phyloP scores from a whole-genome alignment of 92 coral and sea anemone species.

The Parazoanthus darwini region DNA sequence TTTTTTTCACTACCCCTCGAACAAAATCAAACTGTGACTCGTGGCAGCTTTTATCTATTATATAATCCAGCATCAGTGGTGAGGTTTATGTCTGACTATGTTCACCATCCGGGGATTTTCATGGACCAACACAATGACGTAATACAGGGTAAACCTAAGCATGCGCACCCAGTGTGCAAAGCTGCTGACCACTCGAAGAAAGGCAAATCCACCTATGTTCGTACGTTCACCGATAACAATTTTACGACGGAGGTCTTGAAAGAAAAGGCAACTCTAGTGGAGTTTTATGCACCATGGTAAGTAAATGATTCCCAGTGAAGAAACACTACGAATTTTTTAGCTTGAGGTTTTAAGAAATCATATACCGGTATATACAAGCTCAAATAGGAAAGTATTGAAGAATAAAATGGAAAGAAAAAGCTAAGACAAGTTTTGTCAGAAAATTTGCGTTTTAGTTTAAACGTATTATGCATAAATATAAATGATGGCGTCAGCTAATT shows the following conservation, averaged over 20 bases:
- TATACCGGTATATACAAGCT: no score
- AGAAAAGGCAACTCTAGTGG: conserved; percentile 34
- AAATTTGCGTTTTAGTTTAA: no score
- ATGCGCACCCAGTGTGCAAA: conserved; percentile 6
- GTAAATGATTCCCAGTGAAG: not conserved
- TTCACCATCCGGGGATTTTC: conserved; percentile 11
- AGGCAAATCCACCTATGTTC: not conserved
- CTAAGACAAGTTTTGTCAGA: no score
- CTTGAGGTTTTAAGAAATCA: no score
- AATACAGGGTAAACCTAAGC: not conserved
- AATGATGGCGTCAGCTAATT: no score
- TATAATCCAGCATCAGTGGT: conserved; percentile 18
- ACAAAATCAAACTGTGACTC: no score
- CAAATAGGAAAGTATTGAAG: no score
- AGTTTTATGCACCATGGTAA: conserved; percentile 36
- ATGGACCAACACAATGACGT: conserved; percentile 28
- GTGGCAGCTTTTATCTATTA: not conserved
- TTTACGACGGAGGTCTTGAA: conserved; percentile 25
- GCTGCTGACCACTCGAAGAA: conserved; percentile 26
- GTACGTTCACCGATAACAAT: conserved; percentile 16
- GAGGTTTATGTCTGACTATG: conserved; percentile 14
- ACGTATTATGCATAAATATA: no score
- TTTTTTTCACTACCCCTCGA: no score
- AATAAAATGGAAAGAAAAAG: no score
- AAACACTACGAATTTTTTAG: no score